Base-by-base conservation (phyloP, 2,113 vertebrate species). In the Melanocharis versteri region DNA sequence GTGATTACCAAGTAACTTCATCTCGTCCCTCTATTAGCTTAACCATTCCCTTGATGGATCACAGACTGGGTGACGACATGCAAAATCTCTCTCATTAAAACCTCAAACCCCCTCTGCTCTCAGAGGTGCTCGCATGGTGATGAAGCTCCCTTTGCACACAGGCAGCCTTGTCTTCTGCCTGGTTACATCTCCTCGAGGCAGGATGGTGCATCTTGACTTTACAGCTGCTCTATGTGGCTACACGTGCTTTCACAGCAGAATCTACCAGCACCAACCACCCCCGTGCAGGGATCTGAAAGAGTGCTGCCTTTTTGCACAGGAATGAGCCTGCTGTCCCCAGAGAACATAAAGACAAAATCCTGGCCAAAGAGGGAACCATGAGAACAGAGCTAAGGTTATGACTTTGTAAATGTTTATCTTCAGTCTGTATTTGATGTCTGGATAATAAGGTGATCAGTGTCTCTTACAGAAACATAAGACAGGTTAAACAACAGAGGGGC, bases 101-200 rank as follows among this genome's bases (percentile, higher is more conserved):
- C 64, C 31, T 68, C n/a, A 5, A 39, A 33, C 53, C 79, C 15
- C 30, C 18, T 44, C 53, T 85, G 40, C 50, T 73, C 61, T 68
- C n/a, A 65, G 87, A 69, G 45, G 17, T 87, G 86, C 72, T 83
- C 75, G 53, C 27, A 7, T 13, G 44, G 57, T 47, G 71, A 54
- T 0, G 0, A 47, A 42, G 45, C 20, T 72, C 45, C 48, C 82
- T 50, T 28, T 5, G 3, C 27, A 51, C 10, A 35, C 33, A 40
- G 1, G 0, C 26, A 79, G 70, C 57, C 70, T 62, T 85, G 48
- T 37, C 40, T 69, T 83, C 68, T 69, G 40, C 22, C 80, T 4
- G 2, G 22, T n/a, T 61, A 35, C n/a, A 24, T 83, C 64, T 89
- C 35, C 47, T 50, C 37, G 13, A 22, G 3, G 47, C 33, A 73